phyloP scores from a whole-genome alignment of 2,797 vertebrate genomes.

The Falco berigora region DNA sequence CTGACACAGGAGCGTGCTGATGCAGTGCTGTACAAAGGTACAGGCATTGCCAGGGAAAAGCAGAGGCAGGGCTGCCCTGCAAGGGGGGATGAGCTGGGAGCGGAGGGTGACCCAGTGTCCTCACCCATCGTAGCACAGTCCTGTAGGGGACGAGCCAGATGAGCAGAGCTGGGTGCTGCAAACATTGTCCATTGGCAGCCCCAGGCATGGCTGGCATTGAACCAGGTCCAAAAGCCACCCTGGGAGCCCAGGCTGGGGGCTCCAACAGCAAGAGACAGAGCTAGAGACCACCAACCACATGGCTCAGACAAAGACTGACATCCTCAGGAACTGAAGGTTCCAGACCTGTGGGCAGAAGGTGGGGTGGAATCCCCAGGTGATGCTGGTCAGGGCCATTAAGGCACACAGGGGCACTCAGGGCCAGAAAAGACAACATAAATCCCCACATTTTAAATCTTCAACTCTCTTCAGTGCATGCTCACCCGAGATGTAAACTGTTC shows the following conservation, averaged over 20 bases:
- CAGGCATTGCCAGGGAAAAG: not conserved
- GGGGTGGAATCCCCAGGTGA: not conserved
- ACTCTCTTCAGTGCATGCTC: not conserved
- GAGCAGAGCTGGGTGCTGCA: not conserved
- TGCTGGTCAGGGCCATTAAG: not conserved
- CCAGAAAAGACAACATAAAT: not conserved
- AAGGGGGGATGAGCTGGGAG: too few relatives aligned
- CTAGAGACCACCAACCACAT: not conserved
- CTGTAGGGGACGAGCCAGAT: rapidly evolving
- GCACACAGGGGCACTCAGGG: not conserved
- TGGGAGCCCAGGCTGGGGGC: not conserved
- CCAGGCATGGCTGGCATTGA: rapidly evolving
- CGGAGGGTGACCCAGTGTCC: not conserved
- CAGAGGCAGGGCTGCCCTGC: not conserved
- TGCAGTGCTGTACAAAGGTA: not conserved
- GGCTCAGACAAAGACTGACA: not conserved
- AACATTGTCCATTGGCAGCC: rapidly evolving
- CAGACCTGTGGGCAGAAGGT: too few relatives aligned
- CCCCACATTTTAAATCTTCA: not conserved
- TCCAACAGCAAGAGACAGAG: not conserved
- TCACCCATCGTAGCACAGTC: not conserved
- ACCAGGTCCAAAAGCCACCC: too few relatives aligned
- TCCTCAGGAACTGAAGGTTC: not conserved
- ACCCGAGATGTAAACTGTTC: not conserved
- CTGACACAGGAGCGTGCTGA: not conserved